phyloP scores from a whole-genome alignment of 2,888 invertebrate species.

The Cryptosula pallasiana region DNA sequence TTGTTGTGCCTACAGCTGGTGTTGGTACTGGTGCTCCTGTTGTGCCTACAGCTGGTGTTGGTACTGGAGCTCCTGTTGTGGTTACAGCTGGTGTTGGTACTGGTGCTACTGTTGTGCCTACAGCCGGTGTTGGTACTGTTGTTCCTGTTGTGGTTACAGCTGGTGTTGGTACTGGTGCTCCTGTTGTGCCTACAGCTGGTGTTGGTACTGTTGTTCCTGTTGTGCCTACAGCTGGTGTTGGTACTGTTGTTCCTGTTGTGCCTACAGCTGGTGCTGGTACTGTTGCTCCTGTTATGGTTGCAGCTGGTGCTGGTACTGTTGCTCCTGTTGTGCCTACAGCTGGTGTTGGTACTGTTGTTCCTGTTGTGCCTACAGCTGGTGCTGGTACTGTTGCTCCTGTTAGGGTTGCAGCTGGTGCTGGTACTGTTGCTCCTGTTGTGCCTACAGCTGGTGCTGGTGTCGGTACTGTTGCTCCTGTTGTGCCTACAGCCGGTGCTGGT shows the following conservation, averaged over 20 bases:
- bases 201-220: background rate
- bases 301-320: background rate
- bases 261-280: background rate
- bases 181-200: background rate
- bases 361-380: background rate
- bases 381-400: background rate
- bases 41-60: background rate
- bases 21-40: background rate
- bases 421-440: background rate
- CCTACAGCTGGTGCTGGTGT: background rate
- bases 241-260: background rate
- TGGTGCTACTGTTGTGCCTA: background rate
- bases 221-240: background rate
- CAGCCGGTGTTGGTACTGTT: background rate
- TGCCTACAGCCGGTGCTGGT: background rate
- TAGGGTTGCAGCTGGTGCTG: background rate
- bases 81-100: background rate
- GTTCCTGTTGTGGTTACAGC: background rate
- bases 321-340: background rate
- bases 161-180: background rate
- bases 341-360: background rate
- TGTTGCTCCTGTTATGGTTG: background rate
- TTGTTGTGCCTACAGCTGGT: background rate
- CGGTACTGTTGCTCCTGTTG: background rate
- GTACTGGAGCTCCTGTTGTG: background rate